Conservation (phyloP, 2,888 invertebrate species). For the Craniophora ligustri region DNA sequence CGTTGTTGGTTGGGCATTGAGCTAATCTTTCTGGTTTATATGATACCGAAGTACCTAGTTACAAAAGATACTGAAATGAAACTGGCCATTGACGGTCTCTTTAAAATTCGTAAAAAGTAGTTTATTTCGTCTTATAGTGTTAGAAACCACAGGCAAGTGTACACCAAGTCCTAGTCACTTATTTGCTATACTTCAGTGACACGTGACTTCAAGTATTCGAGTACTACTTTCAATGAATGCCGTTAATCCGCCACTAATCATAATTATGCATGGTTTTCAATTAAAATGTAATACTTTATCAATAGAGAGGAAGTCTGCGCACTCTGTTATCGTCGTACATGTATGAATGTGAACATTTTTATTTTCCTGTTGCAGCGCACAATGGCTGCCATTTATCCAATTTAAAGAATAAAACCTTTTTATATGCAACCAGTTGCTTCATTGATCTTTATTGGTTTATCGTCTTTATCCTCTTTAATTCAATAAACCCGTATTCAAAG, state of each 20-base stretch:
- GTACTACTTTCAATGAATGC: background rate
- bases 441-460: conserved; percentile 5
- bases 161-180: background rate
- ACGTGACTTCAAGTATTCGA: background rate
- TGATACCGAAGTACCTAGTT: no score
- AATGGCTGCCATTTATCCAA: conserved; percentile 14
- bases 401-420: conserved; percentile 11
- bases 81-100: no score
- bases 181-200: background rate
- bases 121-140: no score
- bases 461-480: background rate
- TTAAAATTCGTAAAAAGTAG: no score
- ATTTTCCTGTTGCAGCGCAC: conserved; percentile 10
- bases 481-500: no score
- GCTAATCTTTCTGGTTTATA: no score
- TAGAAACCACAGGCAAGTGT: no score
- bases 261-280: background rate
- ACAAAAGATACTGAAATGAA: no score
- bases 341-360: no score
- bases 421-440: background rate
- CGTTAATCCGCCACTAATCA: conserved; percentile 6
- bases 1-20: no score
- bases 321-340: conserved; percentile 1
- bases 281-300: conserved; percentile 23
- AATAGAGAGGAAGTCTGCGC: conserved; percentile 23